A percentile compares a stretch with the other conserved stretches of the same genome.
Evolutionary conservation across 2,888 invertebrate species (phyloP).

Genomic region (Dryomyza anilis): DNA sequence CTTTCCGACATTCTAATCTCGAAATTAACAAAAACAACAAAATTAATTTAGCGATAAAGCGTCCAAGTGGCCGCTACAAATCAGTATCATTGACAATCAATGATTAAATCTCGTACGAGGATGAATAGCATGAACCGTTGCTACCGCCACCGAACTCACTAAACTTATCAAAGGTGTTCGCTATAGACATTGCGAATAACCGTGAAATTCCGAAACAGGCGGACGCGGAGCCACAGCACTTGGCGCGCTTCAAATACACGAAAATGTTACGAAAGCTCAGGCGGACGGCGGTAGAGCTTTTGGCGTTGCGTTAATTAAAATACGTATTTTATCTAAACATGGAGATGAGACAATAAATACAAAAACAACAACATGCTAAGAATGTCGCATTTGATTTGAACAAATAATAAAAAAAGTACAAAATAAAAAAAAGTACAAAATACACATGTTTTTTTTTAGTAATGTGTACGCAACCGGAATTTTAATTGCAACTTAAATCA

Average conservation of each 20-base stretch:
- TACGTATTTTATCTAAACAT: conserved; percentile 16
- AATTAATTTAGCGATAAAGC: neutral
- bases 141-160: too few relatives aligned
- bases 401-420: neutral
- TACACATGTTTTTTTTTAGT: too few relatives aligned
- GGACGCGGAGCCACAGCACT: too few relatives aligned
- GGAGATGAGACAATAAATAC: conserved; percentile 9
- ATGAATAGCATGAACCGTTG: neutral
- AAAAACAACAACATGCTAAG: neutral
- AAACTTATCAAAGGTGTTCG: neutral
- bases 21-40: too few relatives aligned
- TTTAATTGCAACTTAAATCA: neutral
- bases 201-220: conserved; percentile 2
- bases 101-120: neutral
- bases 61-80: conserved; percentile 23
- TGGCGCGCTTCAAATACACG: neutral
- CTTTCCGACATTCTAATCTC: too few relatives aligned
- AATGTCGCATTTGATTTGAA: conserved; percentile 4
- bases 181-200: neutral
- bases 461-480: conserved; percentile 3
- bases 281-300: too few relatives aligned
- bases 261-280: conserved; percentile 4
- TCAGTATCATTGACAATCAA: conserved; percentile 28
- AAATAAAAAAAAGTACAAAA: too few relatives aligned
- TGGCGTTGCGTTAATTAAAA: too few relatives aligned